Base-by-base conservation (phyloP, 2,888 invertebrate genomes). In the Dryadula phaetusa region DNA sequence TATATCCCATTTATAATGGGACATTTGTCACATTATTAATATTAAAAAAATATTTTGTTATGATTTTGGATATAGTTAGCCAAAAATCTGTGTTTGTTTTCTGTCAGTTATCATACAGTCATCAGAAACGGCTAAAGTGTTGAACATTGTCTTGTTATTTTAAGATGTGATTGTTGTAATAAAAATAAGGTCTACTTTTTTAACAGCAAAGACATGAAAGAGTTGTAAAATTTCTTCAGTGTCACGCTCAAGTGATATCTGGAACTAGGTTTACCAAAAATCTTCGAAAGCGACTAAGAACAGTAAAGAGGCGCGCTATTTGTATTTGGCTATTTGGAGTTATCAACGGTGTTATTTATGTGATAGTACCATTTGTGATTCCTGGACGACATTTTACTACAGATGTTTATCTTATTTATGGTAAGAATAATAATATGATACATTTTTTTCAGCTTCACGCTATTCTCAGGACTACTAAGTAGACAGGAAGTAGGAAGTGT, bases 221-320 rank as follows among this genome's bases (percentile, higher is more conserved):
- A 74, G 75, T 84, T 6, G 67, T 74, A 6, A 75, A 74, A 20
- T 79, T 76, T 62, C 66, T 82, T 3, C 64, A 67, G 0, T 78
- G 74, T 34, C 82, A 85, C 54, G 71, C 74, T 2, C 66, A 72
- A 2, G 74, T 77, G 0, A 64, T 63, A 5, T 74, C 75, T 8
- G 74, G 74, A 2, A 79, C 78, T 20, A 73, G 85, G 22, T 83
- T 82, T 71, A 72, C 74, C 8, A 69, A 53, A 1, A 84, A 84
- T 58, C 71, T 86, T 16, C 63, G 76, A 37, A 73, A 20, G 0
- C 69, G 70, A 8, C 62, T 87, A 32, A 75, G 78, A 22, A 52
- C 54, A 2, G 83, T 86, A 2, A 87, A 87, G 73, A 78, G 74
- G 40, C 76, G 86, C 0, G 84, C 82, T 2, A 67, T 81, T 3